Base-by-base conservation (phyloP, 2,888 invertebrate species). In the Prenolepis imparis region DNA sequence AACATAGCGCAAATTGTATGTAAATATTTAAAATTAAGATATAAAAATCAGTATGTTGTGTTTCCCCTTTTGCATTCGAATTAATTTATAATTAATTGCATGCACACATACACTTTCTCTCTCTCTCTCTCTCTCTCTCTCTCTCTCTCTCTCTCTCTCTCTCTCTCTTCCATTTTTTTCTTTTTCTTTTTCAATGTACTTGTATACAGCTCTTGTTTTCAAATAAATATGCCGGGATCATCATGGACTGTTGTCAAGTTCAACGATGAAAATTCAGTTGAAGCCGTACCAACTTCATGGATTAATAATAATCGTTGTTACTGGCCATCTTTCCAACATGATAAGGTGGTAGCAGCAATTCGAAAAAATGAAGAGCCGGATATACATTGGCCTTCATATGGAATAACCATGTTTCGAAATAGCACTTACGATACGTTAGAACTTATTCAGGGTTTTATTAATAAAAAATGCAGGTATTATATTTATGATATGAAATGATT, bases 381-480 rank as follows among this genome's bases (percentile, higher is more conserved):
- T 39, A 72, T 21, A 41, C n/a, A 32, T 41, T 72, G 57, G 57
- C 72, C 57, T 72, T 72, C 36, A 9, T 72, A 72, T 18, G 4
- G 41, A 57, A 15, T 72, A 2, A 59, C 36, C 0, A 41, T 57
- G 39, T 72, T 72, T 41, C 15, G 57, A 41, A 57, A 72, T 15
- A 57, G 39, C 39, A 72, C 55, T 24, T 72, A 39, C 0, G 39
- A 24, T 72, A 52, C 21, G 36, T 55, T 55, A 9, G 6, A 8
- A 64, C 1, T 24, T 66, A 18, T 11, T 66, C 24, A 44, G 18
- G 41, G 12, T 41, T 41, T 24, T 21, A 44, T 18, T 67, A 67
- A 66, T 1, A 67, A 39, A 41, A 24, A 41, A 6, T 8, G 5
- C 28, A 32, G 5, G 36, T 36, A 1, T 32, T 64, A 21, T 39